Evolutionary conservation across 2,113 vertebrate genomes (phyloP), one percentile per base, ranked within the genome.

Genomic region (Empidonax alnorum): DNA sequence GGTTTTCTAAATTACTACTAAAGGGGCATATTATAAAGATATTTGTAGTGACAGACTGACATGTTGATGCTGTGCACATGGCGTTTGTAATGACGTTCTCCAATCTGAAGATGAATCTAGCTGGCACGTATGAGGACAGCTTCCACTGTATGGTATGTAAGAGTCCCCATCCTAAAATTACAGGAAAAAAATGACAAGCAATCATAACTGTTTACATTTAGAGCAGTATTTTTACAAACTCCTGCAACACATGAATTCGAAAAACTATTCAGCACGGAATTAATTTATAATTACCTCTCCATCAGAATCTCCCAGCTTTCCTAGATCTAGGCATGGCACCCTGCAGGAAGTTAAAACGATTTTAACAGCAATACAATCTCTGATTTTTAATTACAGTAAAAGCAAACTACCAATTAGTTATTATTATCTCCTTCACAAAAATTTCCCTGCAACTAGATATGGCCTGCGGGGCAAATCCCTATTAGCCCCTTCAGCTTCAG

Each of bases 311-410:
- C 91, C 50, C 68, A 98, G 97, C 31, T 84, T 98, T 73, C 95
- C 82, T 73, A 98, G 96, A 91, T 98, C 98, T 87, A 98, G 97
- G 56, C 69, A 97, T 23, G 98, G 98, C 37, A 98, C 97, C 75
- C 98, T 98, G 93, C 42, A 98, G 93, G 49, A 96, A 94, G 95
- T 81, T 44, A 92, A 80, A 85, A 89, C 1, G 0, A 49, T 82
- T 83, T 89, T 91, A 94, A 44, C 20, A 85, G 30, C 42, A 66
- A 27, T 59, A 62, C 1, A 2, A 33, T 56, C 24, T 81, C 27
- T 68, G 78, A 18, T 37, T 73, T 92, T 92, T 87, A 89, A 52
- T n/a, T 37, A 89, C 24, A 89, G 18, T 33, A 72, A 80, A 81
- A 94, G 6, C 25, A 72, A 87, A 59, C n/a, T 33, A 23, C 35